A percentile compares a stretch with the other conserved stretches of the same genome.
Evolutionary conservation across 2,888 invertebrate genomes (phyloP).

Genomic region (Ethmia dodecea): DNA sequence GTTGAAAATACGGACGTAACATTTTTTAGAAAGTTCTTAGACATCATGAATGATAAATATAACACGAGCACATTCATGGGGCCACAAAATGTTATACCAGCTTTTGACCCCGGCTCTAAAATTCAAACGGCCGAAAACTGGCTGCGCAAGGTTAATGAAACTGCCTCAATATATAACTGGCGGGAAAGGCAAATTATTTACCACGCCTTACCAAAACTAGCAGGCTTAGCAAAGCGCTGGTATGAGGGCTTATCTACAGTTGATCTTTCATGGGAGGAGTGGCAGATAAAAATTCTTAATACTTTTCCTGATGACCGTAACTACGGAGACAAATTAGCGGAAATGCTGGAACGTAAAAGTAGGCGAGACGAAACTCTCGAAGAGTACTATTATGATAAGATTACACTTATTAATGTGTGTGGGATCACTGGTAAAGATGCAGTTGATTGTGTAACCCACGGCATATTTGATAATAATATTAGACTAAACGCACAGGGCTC

Average conservation of each 20-base stretch:
- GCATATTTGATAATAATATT: conserved; percentile 10
- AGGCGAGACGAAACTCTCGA: conserved; percentile 11
- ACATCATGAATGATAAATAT: too few species aligned
- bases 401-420: too few species aligned
- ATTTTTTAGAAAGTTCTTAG: too few species aligned
- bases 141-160: conserved; percentile 5
- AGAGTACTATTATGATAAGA: too few species aligned
- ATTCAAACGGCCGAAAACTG: conserved; percentile 4
- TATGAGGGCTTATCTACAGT: conserved; percentile 7
- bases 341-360: conserved; percentile 12
- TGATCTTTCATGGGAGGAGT: conserved; percentile 2
- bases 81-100: conserved; percentile 6
- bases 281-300: conserved; percentile 9
- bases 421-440: conserved; percentile 6
- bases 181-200: conserved; percentile 8
- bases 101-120: conserved; percentile 7
- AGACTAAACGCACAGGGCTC: conserved; percentile 6
- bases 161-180: conserved; percentile 9
- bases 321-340: conserved; percentile 11
- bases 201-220: conserved; percentile 7
- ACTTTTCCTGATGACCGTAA: conserved; percentile 17
- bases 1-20: too few species aligned
- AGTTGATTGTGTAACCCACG: conserved; percentile 9
- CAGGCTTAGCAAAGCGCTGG: conserved; percentile 6
- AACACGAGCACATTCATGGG: too few species aligned